Percentiles rank a stretch among this genome's conserved stretches.
phyloP scores from a whole-genome alignment of 2,797 vertebrate species.

The Echiichthys vipera region DNA sequence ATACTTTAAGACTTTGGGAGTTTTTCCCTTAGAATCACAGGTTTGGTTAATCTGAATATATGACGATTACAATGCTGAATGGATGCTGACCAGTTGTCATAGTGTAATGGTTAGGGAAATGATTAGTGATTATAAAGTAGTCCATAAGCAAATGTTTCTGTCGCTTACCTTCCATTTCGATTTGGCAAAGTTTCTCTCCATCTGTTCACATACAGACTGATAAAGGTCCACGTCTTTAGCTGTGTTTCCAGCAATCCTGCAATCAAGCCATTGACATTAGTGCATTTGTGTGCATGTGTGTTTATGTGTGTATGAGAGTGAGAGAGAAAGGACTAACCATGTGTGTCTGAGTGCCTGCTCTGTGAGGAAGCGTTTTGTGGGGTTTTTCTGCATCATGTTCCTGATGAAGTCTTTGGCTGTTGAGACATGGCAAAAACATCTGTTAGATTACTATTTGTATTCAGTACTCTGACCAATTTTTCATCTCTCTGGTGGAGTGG shows the following conservation, averaged over 20 bases:
- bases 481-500: background rate
- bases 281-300: background rate
- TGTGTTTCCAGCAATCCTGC: constrained; percentile 91
- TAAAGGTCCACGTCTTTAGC: constrained; percentile 91
- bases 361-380: constrained; percentile 87
- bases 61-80: background rate
- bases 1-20: background rate
- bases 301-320: background rate
- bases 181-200: constrained; percentile 94
- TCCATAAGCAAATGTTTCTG: background rate
- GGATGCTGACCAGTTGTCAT: background rate
- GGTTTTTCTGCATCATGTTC: constrained; percentile 92
- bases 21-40: background rate
- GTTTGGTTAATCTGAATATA: background rate
- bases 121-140: background rate
- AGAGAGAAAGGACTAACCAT: constrained; percentile 85
- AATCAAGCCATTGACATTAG: background rate
- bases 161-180: constrained; percentile 94
- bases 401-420: constrained; percentile 95
- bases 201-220: constrained; percentile 91
- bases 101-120: background rate
- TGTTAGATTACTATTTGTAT: background rate
- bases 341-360: constrained; percentile 92
- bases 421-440: constrained; percentile 31
- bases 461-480: background rate